These are phyloP conservation scores for Chaetops frenatus DNA, from an alignment of 2,113 vertebrate species.

Conservation along the genomic window DNA sequence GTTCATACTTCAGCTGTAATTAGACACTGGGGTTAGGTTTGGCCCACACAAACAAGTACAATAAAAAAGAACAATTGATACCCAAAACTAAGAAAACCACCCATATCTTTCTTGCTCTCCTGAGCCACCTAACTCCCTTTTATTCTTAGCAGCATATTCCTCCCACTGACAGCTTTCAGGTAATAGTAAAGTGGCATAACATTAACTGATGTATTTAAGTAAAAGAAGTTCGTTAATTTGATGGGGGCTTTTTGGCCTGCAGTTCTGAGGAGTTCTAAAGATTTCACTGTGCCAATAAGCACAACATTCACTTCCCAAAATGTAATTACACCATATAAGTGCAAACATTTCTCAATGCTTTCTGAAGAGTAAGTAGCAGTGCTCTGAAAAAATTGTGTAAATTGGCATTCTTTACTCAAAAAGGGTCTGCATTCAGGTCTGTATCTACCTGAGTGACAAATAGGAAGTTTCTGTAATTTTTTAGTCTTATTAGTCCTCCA, in stretches of 20 bases:
- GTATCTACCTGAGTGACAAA: not conserved
- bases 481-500: not conserved
- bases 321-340: constrained; percentile 77
- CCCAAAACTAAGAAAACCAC: not conserved
- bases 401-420: not conserved
- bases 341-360: not conserved
- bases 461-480: not conserved
- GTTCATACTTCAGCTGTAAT: not conserved
- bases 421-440: not conserved
- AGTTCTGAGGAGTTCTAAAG: constrained; percentile 75
- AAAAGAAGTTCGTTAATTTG: not conserved
- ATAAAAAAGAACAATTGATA: not conserved
- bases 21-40: not conserved
- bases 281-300: constrained; percentile 85
- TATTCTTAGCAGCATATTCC: constrained; percentile 16
- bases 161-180: constrained; percentile 32
- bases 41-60: not conserved
- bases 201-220: not conserved
- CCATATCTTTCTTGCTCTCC: not conserved
- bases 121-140: not conserved
- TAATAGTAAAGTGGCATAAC: not conserved
- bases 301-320: constrained; percentile 80
- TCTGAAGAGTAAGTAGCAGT: not conserved
- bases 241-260: constrained; percentile 70
- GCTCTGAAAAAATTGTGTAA: not conserved